Evolutionary conservation across 2,797 vertebrate species (phyloP).

Genomic region (Acanthornis magna): DNA sequence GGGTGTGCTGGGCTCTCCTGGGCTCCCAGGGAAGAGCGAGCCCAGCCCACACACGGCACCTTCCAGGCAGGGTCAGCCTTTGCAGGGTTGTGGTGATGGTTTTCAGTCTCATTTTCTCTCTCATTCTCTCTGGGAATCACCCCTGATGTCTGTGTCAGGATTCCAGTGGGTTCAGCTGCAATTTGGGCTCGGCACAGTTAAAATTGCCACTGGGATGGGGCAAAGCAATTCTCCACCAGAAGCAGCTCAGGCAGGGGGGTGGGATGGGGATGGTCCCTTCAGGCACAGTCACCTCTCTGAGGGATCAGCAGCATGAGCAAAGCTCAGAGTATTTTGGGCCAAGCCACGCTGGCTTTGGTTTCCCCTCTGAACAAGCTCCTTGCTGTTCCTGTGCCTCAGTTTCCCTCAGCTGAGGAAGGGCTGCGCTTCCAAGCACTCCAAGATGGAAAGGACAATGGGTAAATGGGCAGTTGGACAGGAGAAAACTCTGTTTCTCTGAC

Average conservation of each 20-base stretch:
- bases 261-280: neutral
- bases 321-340: neutral
- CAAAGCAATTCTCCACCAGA: neutral
- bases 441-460: neutral
- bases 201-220: neutral
- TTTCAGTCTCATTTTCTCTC: neutral
- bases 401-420: neutral
- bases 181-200: neutral
- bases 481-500: neutral
- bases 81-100: neutral
- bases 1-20: neutral
- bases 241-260: neutral
- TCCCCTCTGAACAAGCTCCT: neutral
- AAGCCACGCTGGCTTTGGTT: neutral
- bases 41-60: fast-evolving
- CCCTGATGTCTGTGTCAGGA: fast-evolving
- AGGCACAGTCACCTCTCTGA: too few species aligned
- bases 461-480: neutral
- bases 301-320: neutral
- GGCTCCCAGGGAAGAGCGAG: neutral
- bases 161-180: neutral
- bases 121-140: neutral
- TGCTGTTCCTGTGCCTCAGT: neutral
- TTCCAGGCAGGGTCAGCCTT: neutral
- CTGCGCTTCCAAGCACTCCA: neutral